Percentiles rank a stretch among this genome's conserved stretches.
Evolutionary conservation across 2,797 vertebrate species (phyloP).

Genomic region (Sarcoramphus papa): DNA sequence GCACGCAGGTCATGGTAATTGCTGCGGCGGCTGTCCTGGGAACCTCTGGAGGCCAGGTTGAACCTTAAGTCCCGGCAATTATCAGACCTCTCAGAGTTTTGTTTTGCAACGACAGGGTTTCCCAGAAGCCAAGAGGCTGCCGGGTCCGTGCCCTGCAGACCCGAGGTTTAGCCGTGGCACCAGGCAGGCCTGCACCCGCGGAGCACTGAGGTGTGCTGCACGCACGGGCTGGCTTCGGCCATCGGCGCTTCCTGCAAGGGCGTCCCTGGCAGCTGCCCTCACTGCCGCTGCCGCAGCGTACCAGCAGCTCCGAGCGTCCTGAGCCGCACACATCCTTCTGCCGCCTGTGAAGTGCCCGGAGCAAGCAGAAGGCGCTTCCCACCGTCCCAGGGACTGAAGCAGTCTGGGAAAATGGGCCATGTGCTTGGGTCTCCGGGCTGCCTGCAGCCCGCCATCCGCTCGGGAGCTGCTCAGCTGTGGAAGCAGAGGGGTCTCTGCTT

Average conservation of each 20-base stretch:
- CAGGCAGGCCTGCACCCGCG: rapidly evolving
- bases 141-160: background rate
- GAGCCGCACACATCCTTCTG: background rate
- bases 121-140: background rate
- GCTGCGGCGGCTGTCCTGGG: background rate
- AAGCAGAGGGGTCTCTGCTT: background rate
- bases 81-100: background rate
- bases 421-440: background rate
- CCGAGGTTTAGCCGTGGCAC: background rate
- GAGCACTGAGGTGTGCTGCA: background rate
- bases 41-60: background rate
- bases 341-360: background rate
- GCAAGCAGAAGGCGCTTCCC: background rate
- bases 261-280: background rate
- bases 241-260: background rate
- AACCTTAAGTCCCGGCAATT: background rate
- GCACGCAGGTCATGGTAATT: rapidly evolving
- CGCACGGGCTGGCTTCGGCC: background rate
- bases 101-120: background rate
- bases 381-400: background rate
- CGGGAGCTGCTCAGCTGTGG: rapidly evolving
- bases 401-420: rapidly evolving
- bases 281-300: rapidly evolving
- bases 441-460: background rate
- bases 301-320: background rate